Evolutionary conservation across 2,888 invertebrate genomes (phyloP), one percentile per base, ranked within the genome.

Genomic region (Orthosia gothica): DNA sequence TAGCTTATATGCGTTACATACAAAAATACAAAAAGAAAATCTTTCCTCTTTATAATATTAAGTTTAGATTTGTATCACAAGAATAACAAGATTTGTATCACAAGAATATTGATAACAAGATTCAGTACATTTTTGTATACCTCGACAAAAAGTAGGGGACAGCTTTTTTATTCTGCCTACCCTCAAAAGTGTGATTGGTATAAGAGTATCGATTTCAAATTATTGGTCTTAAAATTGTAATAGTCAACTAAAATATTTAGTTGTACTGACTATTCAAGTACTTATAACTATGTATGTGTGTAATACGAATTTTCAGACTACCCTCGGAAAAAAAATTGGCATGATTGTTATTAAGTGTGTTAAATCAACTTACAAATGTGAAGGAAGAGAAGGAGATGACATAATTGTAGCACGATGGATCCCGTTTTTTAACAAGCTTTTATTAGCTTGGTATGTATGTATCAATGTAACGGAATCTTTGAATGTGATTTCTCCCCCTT

Each of bases 201-300:
- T 59, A 59, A 20, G 3, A 70, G 16, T 58, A 58, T 68, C 63
- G 55, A 74, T 64, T 52, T 47, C 16, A 40, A 54, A 12, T 55
- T 59, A 64, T 18, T 79, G 26, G 5, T 79, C 57, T 58, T 67
- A 52, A 65, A 69, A 71, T 77, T 62, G 55, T 65, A 23, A 40
- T 26, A 70, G 13, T 68, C 20, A 11, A 68, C 57, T 68, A 20
- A 68, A 57, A 4, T 20, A 52, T 70, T 70, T 59, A 67, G 40
- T 67, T 71, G 59, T 20, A 55, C 32, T 59, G 40, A 68, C 82
- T 81, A 71, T 76, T 80, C 79, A 81, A 76, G 82, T 80, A 81
- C 82, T 76, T 79, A 76, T 18, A 23, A 40, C 0, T 20, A 52
- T 49, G 52, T 20, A 52, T 49, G 52, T 68, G 20, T 81, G 15